A percentile compares a stretch with the other conserved stretches of the same genome.
Evolutionary conservation across 1,140 invertebrate genomes (phyloP).

Genomic region (Oryctes rhinoceros): DNA sequence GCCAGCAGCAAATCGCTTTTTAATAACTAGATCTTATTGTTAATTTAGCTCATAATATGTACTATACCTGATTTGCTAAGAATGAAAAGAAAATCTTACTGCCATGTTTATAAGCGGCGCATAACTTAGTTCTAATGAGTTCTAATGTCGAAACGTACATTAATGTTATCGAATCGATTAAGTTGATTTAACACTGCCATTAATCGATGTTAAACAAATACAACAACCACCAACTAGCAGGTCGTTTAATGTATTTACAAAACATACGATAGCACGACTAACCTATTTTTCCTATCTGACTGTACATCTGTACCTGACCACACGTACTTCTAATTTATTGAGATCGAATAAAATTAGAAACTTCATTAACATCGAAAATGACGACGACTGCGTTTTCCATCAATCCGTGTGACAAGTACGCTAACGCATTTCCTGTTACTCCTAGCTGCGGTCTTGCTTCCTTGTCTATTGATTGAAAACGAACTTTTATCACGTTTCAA

Average conservation of each 20-base stretch:
- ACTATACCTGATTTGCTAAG: no score
- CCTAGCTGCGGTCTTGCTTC: not conserved
- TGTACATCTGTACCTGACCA: constrained; percentile 32
- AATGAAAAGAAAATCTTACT: no score
- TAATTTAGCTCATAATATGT: no score
- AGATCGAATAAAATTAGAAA: constrained; percentile 35
- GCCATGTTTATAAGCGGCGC: no score
- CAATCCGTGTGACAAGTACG: constrained; percentile 24
- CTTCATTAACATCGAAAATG: constrained; percentile 33
- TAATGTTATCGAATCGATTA: not conserved
- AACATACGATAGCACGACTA: not conserved
- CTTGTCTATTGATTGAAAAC: constrained; percentile 39
- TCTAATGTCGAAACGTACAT: not conserved
- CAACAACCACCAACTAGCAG: not conserved
- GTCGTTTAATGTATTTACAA: not conserved
- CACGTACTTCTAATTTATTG: constrained; percentile 23
- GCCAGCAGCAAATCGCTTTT: no score
- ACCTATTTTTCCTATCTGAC: constrained; percentile 24
- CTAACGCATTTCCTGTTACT: constrained; percentile 17
- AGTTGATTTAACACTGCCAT: constrained; percentile 5
- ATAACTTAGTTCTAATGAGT: no score
- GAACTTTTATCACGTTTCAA: constrained; percentile 40
- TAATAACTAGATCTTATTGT: no score
- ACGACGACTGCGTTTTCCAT: constrained; percentile 25
- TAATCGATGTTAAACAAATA: constrained; percentile 8